Conservation (phyloP, 2,888 invertebrate genomes). For the Agrenia bidenticulata region DNA sequence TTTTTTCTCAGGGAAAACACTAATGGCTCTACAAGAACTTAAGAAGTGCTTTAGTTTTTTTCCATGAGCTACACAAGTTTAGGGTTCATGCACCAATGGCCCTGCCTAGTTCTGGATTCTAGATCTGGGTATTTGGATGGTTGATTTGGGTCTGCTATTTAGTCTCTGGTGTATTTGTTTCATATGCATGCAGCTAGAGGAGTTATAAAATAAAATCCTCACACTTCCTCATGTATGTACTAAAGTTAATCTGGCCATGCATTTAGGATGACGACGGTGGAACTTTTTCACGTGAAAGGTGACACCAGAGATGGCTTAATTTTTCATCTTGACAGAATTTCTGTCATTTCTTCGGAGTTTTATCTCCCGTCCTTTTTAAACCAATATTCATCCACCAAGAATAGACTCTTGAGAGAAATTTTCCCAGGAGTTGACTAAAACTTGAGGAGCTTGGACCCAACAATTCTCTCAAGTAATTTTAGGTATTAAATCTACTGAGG, state of each 20-base stretch:
- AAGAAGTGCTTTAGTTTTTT: conserved; percentile 3
- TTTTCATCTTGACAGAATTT: conserved; percentile 46
- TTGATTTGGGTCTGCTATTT: too few relatives aligned
- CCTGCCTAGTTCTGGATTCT: too few relatives aligned
- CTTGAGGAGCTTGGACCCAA: too few relatives aligned
- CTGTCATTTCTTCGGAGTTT: conserved; percentile 19
- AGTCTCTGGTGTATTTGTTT: too few relatives aligned
- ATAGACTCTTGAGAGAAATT: too few relatives aligned
- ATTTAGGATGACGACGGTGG: background rate
- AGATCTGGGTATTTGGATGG: too few relatives aligned
- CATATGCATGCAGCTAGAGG: too few relatives aligned
- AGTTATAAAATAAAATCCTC: too few relatives aligned
- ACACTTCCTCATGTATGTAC: too few relatives aligned
- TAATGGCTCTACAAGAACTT: conserved; percentile 13
- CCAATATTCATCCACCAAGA: background rate
- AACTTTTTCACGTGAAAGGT: conserved; percentile 46
- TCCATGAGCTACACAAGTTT: conserved; percentile 4
- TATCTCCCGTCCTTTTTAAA: background rate
- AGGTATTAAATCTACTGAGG: background rate
- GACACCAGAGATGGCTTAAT: conserved; percentile 51
- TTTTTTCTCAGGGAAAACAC: conserved; percentile 5
- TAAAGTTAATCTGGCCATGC: too few relatives aligned
- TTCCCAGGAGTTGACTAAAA: too few relatives aligned
- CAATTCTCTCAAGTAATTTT: too few relatives aligned
- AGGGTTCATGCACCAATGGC: background rate